Evolutionary conservation across 1,140 invertebrate species (phyloP), one percentile per base, ranked within the genome.

Genomic region (Aphelenchoides besseyi): DNA sequence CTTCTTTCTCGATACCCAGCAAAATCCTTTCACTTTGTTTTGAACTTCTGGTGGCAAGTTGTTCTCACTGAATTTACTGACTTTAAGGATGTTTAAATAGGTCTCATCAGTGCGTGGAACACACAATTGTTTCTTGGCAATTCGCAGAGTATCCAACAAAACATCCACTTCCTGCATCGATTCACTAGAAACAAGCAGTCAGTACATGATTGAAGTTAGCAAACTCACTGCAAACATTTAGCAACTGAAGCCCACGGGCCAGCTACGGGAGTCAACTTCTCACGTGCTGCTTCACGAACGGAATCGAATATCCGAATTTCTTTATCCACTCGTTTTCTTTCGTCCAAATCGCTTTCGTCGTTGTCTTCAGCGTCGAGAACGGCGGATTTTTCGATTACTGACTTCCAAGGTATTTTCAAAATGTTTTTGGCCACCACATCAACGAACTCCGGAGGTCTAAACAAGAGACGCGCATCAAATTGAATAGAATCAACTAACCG

Each of bases 221-320:
- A 67, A 67, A 64, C 78, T n/a, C 23, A 78, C 76, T 80, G 74
- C 33, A 78, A 66, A 67, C 59, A 36, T 63, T 76, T 79, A 9
- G 73, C 73, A 30, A 78, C 78, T 18, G 26, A 1, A 16, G 76
- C 74, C 76, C 78, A 78, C 48, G 76, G 76, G 0, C 76, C 76
- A 36, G 76, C 76, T 28, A 69, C 69, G 1, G 77, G 76, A 28
- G 69, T 69, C 30, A 81, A 16, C 23, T 35, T 66, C 16, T 70
- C 69, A 18, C 32, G 29, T 8, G 53, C 64, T 3, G 30, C 30
- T 48, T 70, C 30, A 48, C 69, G 18, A n/a, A 35, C 2, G 29
- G 69, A 52, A 3, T 32, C 32, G 1, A 12, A 18, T 70, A 3
- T 33, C 54, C 26, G 32, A 3, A 16, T 2, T 18, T 72, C 41